Percentiles rank a stretch among this genome's conserved stretches.
These are phyloP conservation scores for Oxyteleia sp. DNA, from an alignment of 2,888 invertebrate genomes.

Conservation along the genomic window DNA sequence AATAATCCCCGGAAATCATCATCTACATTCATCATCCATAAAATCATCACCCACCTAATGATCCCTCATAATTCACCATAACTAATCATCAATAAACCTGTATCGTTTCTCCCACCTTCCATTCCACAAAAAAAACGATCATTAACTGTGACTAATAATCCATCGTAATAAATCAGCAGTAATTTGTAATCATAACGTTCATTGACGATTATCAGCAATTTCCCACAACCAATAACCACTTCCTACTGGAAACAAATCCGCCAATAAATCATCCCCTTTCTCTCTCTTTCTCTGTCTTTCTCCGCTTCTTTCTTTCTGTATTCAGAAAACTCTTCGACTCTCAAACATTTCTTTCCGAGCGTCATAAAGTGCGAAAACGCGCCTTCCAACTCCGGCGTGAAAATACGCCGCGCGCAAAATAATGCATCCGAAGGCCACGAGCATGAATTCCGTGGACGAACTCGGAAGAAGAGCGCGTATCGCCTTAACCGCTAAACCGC, in stretches of 20 bases:
- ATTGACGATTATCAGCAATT: constrained; percentile 39
- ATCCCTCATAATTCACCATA: constrained; percentile 17
- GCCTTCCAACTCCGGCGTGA: not conserved
- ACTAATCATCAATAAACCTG: constrained; percentile 13
- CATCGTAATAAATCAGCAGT: constrained; percentile 31
- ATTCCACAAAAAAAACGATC: not conserved
- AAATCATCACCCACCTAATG: constrained; percentile 25
- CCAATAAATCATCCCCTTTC: constrained; percentile 33
- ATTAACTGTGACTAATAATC: constrained; percentile 16
- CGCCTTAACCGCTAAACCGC: constrained; percentile 29
- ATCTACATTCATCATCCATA: constrained; percentile 6
- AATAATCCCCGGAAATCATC: not conserved
- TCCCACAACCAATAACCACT: constrained; percentile 30
- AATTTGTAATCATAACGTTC: constrained; percentile 26
- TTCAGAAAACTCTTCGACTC: constrained; percentile 10
- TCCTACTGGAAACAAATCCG: constrained; percentile 44
- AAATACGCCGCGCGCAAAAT: constrained; percentile 27
- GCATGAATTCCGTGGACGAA: constrained; percentile 21
- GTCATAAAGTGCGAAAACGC: constrained; percentile 34
- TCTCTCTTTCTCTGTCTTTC: not conserved
- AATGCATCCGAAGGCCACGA: constrained; percentile 30
- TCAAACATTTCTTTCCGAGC: constrained; percentile 3
- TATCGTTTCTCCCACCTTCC: not conserved
- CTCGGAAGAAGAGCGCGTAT: constrained; percentile 26
- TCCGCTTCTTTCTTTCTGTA: not conserved